A percentile compares a stretch with the other conserved stretches of the same genome.
Conservation (phyloP, 2,888 invertebrate genomes). For the Agrotis puta region DNA sequence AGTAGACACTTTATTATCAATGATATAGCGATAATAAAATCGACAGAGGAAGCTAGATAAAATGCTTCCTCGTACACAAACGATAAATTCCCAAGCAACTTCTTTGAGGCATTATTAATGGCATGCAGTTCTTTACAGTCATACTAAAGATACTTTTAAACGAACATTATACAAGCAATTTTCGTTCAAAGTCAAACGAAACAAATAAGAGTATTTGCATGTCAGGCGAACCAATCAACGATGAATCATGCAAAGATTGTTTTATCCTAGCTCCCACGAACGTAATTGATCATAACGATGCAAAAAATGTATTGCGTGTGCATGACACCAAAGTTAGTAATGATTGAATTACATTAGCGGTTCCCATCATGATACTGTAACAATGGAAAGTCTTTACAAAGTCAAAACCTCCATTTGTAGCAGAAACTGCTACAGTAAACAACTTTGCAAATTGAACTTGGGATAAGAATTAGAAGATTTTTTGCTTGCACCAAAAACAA, state of each 20-base stretch:
- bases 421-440: conserved; percentile 17
- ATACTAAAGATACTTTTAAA: conserved; percentile 8
- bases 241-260: conserved; percentile 56
- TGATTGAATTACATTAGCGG: conserved; percentile 54
- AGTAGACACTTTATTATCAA: conserved; percentile 26
- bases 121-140: conserved; percentile 7
- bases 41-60: conserved; percentile 24
- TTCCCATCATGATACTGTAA: conserved; percentile 50
- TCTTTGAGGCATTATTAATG: conserved; percentile 33
- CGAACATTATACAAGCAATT: neutral
- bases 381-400: conserved; percentile 57
- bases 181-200: neutral
- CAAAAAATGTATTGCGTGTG: conserved; percentile 60
- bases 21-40: conserved; percentile 42
- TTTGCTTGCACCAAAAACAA: conserved; percentile 13
- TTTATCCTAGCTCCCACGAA: conserved; percentile 61
- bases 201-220: conserved; percentile 35
- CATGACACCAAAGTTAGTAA: conserved; percentile 49
- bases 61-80: conserved; percentile 25
- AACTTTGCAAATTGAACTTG: conserved; percentile 1
- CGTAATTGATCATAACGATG: conserved; percentile 51
- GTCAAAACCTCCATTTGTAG: conserved; percentile 17
- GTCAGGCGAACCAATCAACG: conserved; percentile 38
- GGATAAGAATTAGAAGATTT: conserved; percentile 2
- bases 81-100: conserved; percentile 43